phyloP scores from a whole-genome alignment of 2,113 vertebrate genomes.

The Psilopsiagon aurifrons region DNA sequence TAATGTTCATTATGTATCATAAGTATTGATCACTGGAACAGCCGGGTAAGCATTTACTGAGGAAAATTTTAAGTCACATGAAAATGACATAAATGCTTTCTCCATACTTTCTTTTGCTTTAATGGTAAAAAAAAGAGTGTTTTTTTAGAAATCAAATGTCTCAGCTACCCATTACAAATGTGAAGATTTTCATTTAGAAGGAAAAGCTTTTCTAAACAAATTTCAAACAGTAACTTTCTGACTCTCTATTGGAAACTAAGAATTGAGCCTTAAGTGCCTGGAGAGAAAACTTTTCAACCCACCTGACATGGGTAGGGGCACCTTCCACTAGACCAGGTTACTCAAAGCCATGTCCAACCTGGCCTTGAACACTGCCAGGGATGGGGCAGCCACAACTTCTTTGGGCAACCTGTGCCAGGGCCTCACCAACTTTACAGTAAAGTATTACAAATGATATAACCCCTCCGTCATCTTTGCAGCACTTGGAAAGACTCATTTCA shows the following conservation, averaged over 20 bases:
- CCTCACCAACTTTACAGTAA: background rate
- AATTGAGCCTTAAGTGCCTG: background rate
- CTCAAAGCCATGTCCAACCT: background rate
- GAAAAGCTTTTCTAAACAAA: background rate
- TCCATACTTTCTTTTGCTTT: background rate
- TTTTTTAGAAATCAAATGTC: background rate
- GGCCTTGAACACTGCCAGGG: background rate
- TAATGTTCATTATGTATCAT: background rate
- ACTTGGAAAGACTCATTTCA: background rate
- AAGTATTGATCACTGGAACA: slow-evolving; percentile 8
- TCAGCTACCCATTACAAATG: background rate
- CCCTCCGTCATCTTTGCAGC: background rate
- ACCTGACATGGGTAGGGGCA: too few species aligned
- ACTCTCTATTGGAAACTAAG: background rate
- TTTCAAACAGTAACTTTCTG: background rate
- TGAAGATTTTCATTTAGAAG: background rate
- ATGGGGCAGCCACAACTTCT: background rate
- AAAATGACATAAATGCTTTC: background rate
- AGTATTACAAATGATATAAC: background rate
- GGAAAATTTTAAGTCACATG: background rate
- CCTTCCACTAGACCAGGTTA: background rate
- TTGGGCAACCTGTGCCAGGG: background rate
- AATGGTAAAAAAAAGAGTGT: background rate
- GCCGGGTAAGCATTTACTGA: background rate
- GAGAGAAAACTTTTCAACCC: background rate